A percentile compares a stretch with the other conserved stretches of the same genome.
These are phyloP conservation scores for Noctilio leporinus DNA, from an alignment of 2,113 vertebrate species.

Conservation along the genomic window DNA sequence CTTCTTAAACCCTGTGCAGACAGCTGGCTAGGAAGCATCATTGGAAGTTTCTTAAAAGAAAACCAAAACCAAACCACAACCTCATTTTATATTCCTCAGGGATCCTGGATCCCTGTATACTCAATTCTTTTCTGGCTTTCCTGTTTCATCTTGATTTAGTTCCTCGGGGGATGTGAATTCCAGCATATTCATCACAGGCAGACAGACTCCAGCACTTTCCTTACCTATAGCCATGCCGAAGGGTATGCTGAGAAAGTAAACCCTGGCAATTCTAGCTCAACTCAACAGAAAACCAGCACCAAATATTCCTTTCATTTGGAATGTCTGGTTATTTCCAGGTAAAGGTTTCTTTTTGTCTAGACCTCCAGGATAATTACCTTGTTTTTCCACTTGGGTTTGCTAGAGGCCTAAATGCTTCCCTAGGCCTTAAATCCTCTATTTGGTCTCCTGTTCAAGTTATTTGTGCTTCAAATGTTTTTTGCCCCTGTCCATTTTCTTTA, in stretches of 20 bases:
- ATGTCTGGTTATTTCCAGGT: slow-evolving; percentile 16
- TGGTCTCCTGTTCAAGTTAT: background rate
- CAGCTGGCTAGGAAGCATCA: background rate
- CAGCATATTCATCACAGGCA: background rate
- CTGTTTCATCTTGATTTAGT: background rate
- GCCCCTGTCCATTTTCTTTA: background rate
- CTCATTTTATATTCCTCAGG: background rate
- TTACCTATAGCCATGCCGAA: background rate
- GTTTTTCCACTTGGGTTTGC: background rate
- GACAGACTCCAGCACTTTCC: background rate
- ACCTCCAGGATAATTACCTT: background rate
- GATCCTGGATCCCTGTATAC: background rate
- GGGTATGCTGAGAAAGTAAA: background rate
- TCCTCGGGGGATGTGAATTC: background rate
- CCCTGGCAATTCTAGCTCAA: background rate
- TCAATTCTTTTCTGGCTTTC: background rate
- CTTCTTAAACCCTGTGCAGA: background rate
- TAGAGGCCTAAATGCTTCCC: background rate
- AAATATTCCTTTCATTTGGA: background rate
- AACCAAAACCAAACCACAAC: background rate
- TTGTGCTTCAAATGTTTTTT: background rate
- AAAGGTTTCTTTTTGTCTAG: slow-evolving; percentile 7
- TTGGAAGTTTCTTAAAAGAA: background rate
- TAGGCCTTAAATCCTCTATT: background rate
- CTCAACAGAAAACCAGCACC: background rate